Evolutionary conservation across 2,888 invertebrate species (phyloP).

Genomic region (Pheosia tremula): DNA sequence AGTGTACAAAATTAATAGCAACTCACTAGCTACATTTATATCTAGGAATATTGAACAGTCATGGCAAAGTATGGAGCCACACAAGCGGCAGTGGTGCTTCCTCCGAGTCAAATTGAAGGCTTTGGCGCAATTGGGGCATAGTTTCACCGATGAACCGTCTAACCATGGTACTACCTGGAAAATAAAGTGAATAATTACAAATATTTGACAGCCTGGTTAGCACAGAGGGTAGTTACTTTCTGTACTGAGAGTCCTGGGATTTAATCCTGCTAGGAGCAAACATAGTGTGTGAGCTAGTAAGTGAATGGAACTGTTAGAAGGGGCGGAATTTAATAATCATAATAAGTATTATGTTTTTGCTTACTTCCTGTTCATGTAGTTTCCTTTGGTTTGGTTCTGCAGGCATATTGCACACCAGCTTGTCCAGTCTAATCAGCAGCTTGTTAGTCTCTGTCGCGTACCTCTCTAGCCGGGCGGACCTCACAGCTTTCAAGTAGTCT

Average conservation of each 20-base stretch:
- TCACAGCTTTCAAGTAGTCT: constrained; percentile 89
- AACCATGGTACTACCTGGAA: constrained; percentile 93
- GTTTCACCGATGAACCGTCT: constrained; percentile 94
- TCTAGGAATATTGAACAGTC: constrained; percentile 95
- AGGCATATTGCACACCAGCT: constrained; percentile 93
- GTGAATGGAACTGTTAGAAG: too few species aligned
- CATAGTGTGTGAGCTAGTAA: too few species aligned
- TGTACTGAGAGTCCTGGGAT: too few species aligned
- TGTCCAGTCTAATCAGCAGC: constrained; percentile 95
- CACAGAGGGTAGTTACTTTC: too few species aligned
- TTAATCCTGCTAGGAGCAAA: too few species aligned
- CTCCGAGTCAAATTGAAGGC: constrained; percentile 94
- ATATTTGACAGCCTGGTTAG: too few species aligned
- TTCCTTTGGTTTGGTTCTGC: constrained; percentile 88
- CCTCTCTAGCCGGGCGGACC: constrained; percentile 89
- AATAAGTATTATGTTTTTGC: constrained; percentile 17
- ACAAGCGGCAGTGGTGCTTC: constrained; percentile 98
- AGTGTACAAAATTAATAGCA: not conserved
- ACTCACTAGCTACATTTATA: constrained; percentile 90
- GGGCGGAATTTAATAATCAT: not conserved
- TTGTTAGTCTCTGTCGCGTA: constrained; percentile 98
- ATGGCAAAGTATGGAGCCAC: constrained; percentile 96
- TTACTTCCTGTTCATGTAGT: constrained; percentile 88
- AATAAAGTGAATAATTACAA: constrained; percentile 73
- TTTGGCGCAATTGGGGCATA: constrained; percentile 96